Evolutionary conservation across 1,140 invertebrate species (phyloP), one percentile per base, ranked within the genome.

Genomic region (Camponotus pennsylvanicus): DNA sequence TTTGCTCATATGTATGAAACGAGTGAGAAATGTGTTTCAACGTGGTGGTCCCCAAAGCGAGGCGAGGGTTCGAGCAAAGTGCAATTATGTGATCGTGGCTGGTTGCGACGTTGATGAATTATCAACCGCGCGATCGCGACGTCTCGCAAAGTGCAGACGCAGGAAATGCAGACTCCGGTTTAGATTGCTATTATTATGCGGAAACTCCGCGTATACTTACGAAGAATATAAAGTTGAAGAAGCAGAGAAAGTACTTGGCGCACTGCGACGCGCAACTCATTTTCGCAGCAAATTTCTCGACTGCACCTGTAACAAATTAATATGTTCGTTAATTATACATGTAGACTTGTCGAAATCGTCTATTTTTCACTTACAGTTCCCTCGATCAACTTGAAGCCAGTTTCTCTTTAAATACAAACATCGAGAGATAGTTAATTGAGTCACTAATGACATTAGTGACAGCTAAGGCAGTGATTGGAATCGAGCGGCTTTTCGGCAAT

Each of bases 191-290:
- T 40, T 61, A 11, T 42, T 52, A 52, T 52, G 4, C 49, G 49
- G 11, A 18, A 52, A 27, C 34, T 1, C 40, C 55, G 8, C 42
- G 8, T 79, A 92, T 96, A 97, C 97, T 97, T 95, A 97, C 97
- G 92, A 97, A 97, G 93, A 97, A 97, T 78, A 97, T 92, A 91
- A 97, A 97, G 95, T 97, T 97, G 94, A 97, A 97, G 89, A 97
- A 95, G 93, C 97, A 97, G 85, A 97, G 95, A 85, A 97, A 95
- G 94, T 97, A 97, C 95, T 97, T 97, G 91, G 97, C 96, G 94
- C 97, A 95, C 94, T 95, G 96, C 80, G 96, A 95, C 69, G 95
- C 95, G 91, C 96, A 97, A 82, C 92, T 90, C 94, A 95, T 95
- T 90, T 92, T 93, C 67, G 67, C 4, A 37, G 32, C 27, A 34